Conservation (phyloP, 2,888 invertebrate genomes). For the Rhingia campestris region DNA sequence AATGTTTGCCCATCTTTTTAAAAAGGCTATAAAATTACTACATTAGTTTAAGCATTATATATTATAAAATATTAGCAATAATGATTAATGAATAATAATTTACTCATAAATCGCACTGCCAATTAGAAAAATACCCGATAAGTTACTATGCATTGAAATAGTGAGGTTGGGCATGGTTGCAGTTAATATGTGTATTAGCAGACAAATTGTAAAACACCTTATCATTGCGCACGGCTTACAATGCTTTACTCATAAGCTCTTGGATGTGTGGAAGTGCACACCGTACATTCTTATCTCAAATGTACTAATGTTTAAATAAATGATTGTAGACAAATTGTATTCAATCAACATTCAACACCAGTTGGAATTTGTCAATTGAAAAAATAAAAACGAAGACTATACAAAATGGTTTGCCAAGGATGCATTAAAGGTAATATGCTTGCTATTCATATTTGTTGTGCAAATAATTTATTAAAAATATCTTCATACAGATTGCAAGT, state of each 20-base stretch:
- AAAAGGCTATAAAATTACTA: too few species aligned
- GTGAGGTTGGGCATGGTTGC: neutral
- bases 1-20: too few species aligned
- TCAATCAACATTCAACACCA: neutral
- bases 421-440: conserved; percentile 38
- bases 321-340: neutral
- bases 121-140: neutral
- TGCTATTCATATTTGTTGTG: neutral
- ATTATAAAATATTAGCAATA: too few species aligned
- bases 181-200: neutral
- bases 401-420: conserved; percentile 35
- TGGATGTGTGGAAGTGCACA: conserved; percentile 40
- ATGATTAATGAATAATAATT: neutral
- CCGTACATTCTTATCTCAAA: conserved; percentile 12
- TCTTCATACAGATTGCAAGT: conserved; percentile 25
- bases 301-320: neutral
- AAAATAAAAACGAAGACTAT: neutral
- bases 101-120: neutral
- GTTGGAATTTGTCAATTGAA: neutral
- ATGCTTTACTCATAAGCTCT: neutral
- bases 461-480: neutral
- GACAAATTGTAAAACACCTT: neutral
- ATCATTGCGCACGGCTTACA: conserved; percentile 24
- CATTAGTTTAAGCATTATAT: too few species aligned
- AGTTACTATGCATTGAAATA: neutral